These are phyloP conservation scores for Acanthisitta chloris DNA, from an alignment of 2,113 vertebrate species.

Conservation along the genomic window DNA sequence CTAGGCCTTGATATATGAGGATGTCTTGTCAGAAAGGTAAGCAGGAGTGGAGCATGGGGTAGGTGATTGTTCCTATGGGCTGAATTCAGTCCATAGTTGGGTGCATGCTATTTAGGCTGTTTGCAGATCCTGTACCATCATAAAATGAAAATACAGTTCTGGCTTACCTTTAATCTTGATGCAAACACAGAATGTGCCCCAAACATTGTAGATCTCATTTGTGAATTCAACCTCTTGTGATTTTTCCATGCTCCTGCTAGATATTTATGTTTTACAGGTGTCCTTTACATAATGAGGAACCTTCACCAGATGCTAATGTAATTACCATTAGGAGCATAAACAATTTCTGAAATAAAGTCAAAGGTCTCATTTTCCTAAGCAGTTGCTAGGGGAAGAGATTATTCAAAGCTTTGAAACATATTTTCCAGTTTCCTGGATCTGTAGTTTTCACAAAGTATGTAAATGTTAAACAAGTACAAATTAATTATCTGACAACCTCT, in stretches of 20 bases:
- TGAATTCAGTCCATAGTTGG: neutral
- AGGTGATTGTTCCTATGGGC: neutral
- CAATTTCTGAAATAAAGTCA: slow-evolving; percentile 27
- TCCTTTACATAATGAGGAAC: neutral
- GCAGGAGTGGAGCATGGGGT: neutral
- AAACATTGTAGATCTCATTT: neutral
- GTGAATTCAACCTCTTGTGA: neutral
- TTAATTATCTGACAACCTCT: neutral
- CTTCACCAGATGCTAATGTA: neutral
- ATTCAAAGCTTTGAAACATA: slow-evolving; percentile 21
- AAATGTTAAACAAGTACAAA: slow-evolving; percentile 31
- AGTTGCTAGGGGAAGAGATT: slow-evolving; percentile 28
- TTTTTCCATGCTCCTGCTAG: neutral
- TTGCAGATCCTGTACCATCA: neutral
- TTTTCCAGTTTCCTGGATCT: slow-evolving; percentile 18
- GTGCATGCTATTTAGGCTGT: neutral
- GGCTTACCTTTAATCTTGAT: neutral
- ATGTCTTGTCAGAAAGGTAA: neutral
- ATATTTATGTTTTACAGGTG: neutral
- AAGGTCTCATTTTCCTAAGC: slow-evolving; percentile 21
- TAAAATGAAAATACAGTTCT: neutral
- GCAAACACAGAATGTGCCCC: neutral
- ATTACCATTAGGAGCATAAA: slow-evolving; percentile 25
- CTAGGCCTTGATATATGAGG: neutral
- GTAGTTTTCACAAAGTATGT: neutral